Percentiles rank a stretch among this genome's conserved stretches.
Evolutionary conservation across 2,888 invertebrate species (phyloP).

Genomic region (Acholoe squamosa): DNA sequence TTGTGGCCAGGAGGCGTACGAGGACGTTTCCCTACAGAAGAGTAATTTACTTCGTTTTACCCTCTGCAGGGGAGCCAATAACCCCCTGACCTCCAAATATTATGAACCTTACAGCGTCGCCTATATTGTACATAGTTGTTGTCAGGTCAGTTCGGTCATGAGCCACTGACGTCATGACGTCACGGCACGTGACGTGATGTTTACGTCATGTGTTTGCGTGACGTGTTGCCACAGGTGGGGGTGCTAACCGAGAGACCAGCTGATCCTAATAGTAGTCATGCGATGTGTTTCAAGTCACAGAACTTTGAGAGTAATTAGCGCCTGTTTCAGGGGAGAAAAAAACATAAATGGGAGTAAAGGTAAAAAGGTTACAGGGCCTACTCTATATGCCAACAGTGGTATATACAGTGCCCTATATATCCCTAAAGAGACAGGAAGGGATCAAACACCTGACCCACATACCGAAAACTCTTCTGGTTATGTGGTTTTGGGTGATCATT

Average conservation of each 20-base stretch:
- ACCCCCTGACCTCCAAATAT: not conserved
- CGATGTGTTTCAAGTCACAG: no score
- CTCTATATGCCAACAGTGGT: no score
- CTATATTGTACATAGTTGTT: no score
- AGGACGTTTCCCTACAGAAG: slow-evolving; percentile 27
- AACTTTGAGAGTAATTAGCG: no score
- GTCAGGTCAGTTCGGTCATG: not conserved
- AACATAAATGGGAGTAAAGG: no score
- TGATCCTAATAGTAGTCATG: no score
- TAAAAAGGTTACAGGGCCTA: no score
- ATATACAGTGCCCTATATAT: no score
- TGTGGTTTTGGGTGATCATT: slow-evolving; percentile 22
- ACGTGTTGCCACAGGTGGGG: not conserved
- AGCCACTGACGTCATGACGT: not conserved
- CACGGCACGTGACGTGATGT: not conserved
- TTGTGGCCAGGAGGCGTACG: slow-evolving; percentile 17
- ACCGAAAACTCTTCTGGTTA: not conserved
- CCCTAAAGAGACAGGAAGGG: not conserved
- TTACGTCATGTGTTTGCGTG: not conserved
- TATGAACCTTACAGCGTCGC: not conserved
- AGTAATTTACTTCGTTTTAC: slow-evolving; percentile 33
- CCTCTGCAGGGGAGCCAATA: not conserved
- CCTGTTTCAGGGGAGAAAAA: no score
- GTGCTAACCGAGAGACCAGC: not conserved
- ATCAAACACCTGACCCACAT: slow-evolving; percentile 12